Conservation (phyloP, 1,140 invertebrate species). For the Camponotus pennsylvanicus region DNA sequence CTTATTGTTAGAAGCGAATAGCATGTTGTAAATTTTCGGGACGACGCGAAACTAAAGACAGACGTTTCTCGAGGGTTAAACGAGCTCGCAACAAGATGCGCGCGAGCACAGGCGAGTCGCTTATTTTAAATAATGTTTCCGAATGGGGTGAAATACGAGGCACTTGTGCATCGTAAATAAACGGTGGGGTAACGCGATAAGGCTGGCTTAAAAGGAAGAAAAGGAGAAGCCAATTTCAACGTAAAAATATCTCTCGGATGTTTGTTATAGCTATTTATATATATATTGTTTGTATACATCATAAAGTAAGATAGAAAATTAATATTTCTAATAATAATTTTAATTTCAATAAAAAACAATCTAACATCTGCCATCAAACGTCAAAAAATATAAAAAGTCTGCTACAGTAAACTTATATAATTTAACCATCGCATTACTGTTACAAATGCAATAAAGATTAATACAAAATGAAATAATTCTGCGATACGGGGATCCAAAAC, state of each 20-base stretch:
- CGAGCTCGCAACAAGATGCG: neutral
- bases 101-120: neutral
- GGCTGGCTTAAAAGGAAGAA: neutral
- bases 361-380: neutral
- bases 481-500: neutral
- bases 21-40: conserved; percentile 27
- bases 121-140: conserved; percentile 41
- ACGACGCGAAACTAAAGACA: conserved; percentile 8
- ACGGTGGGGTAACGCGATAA: conserved; percentile 13
- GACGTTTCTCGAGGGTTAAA: conserved; percentile 7
- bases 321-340: neutral
- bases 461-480: neutral
- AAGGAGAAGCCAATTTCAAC: neutral
- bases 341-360: neutral
- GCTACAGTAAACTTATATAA: neutral
- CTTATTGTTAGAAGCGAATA: neutral
- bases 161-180: conserved; percentile 29
- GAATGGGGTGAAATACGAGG: conserved; percentile 30
- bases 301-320: neutral
- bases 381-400: neutral
- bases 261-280: neutral
- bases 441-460: neutral
- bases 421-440: neutral
- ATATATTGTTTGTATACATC: too few relatives aligned
- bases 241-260: neutral